These are phyloP conservation scores for Leptinotarsa lineolata DNA, from an alignment of 1,140 invertebrate species.

Conservation along the genomic window DNA sequence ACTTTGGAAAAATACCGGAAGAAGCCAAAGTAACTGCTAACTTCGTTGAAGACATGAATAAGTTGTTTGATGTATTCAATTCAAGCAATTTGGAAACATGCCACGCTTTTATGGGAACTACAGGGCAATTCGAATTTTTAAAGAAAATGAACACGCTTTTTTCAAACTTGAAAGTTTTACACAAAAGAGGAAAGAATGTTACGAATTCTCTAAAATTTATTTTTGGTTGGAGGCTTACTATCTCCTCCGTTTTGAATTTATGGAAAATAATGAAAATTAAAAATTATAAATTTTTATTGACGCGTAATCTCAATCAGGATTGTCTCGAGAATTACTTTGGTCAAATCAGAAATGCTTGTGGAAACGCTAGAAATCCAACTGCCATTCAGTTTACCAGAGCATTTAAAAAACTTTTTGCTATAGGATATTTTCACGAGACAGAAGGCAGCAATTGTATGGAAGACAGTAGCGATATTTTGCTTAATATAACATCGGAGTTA, in stretches of 20 bases:
- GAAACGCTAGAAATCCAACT: slow-evolving; percentile 11
- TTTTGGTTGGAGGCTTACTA: slow-evolving; percentile 14
- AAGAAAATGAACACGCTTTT: not conserved
- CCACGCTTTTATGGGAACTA: not conserved
- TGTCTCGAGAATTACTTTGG: slow-evolving; percentile 21
- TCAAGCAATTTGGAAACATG: slow-evolving; percentile 16
- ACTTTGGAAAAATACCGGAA: not conserved
- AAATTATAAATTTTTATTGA: not conserved
- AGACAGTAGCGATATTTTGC: no score
- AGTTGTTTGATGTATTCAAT: not conserved
- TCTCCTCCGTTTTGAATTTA: no score
- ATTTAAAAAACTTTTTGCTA: slow-evolving; percentile 14
- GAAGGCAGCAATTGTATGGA: slow-evolving; percentile 15
- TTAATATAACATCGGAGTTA: no score
- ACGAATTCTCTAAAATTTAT: slow-evolving; percentile 24
- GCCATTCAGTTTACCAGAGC: slow-evolving; percentile 9
- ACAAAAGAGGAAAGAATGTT: slow-evolving; percentile 19
- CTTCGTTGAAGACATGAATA: not conserved
- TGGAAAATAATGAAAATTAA: slow-evolving; percentile 6
- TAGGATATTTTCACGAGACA: slow-evolving; percentile 20
- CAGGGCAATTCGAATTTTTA: slow-evolving; percentile 20
- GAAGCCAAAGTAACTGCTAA: not conserved
- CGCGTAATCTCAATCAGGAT: slow-evolving; percentile 21
- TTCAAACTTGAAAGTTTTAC: slow-evolving; percentile 16
- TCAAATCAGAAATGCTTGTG: slow-evolving; percentile 1